phyloP scores from a whole-genome alignment of 2,113 vertebrate genomes.

The Alouatta palliata region DNA sequence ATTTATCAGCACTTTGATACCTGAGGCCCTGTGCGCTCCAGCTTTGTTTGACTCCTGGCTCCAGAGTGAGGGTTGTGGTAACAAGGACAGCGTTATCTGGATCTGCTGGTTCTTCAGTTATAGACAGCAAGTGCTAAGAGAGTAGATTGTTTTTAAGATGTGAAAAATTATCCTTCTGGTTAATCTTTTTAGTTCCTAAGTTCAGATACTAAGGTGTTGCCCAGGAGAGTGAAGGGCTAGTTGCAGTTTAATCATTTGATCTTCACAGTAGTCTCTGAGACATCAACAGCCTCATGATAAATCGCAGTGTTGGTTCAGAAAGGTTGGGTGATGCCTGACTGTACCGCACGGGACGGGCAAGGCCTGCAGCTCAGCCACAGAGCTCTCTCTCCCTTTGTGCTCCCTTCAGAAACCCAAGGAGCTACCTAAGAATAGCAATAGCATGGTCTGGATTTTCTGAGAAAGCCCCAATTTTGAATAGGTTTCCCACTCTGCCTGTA shows the following conservation, averaged over 20 bases:
- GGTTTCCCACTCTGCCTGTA: not conserved
- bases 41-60: not conserved
- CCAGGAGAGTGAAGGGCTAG: not conserved
- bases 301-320: not conserved
- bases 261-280: not conserved
- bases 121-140: not conserved
- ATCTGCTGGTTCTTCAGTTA: not conserved
- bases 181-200: not conserved
- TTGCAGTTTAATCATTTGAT: not conserved
- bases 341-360: not conserved
- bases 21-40: not conserved
- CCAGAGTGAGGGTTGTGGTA: not conserved
- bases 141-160: no score
- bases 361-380: not conserved
- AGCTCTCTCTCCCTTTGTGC: not conserved
- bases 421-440: not conserved
- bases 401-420: not conserved
- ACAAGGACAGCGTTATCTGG: not conserved
- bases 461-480: not conserved
- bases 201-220: not conserved
- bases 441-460: constrained; percentile 28
- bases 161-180: not conserved
- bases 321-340: not conserved
- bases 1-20: not conserved
- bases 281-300: not conserved